Evolutionary conservation across 1,140 invertebrate species (phyloP).

Genomic region (Ooceraea biroi): DNA sequence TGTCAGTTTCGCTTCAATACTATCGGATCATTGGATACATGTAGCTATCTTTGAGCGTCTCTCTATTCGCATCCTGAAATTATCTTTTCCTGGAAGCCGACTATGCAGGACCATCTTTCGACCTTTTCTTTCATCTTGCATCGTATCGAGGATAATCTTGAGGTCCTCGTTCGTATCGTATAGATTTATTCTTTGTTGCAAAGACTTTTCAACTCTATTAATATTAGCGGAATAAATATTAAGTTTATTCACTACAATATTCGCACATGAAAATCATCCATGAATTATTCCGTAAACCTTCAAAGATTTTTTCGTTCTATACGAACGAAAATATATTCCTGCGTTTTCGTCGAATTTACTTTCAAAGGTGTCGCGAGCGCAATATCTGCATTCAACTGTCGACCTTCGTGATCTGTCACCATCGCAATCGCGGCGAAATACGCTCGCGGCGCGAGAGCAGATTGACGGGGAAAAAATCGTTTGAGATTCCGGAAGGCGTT

Average conservation of each 20-base stretch:
- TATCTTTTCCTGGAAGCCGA: constrained; percentile 65
- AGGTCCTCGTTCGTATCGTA: constrained; percentile 33
- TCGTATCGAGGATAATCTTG: constrained; percentile 60
- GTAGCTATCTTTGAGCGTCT: constrained; percentile 58
- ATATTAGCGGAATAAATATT: constrained; percentile 11
- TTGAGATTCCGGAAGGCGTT: constrained; percentile 51
- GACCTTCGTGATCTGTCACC: constrained; percentile 55
- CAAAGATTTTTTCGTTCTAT: neutral
- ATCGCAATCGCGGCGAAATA: constrained; percentile 53
- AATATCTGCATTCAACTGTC: constrained; percentile 49
- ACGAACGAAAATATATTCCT: no score
- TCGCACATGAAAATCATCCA: no score
- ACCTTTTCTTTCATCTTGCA: constrained; percentile 66
- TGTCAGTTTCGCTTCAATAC: constrained; percentile 3
- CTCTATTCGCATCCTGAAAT: constrained; percentile 64
- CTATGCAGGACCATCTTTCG: constrained; percentile 51
- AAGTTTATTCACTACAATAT: no score
- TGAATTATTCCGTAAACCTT: neutral
- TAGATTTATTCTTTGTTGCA: constrained; percentile 1
- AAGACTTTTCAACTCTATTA: neutral
- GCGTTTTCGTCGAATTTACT: neutral
- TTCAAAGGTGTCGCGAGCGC: constrained; percentile 30
- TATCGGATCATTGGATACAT: constrained; percentile 33
- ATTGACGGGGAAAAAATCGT: constrained; percentile 58
- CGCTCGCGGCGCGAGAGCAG: constrained; percentile 46